Evolutionary conservation across 2,888 invertebrate species (phyloP).

Genomic region (Nycteola revayana): DNA sequence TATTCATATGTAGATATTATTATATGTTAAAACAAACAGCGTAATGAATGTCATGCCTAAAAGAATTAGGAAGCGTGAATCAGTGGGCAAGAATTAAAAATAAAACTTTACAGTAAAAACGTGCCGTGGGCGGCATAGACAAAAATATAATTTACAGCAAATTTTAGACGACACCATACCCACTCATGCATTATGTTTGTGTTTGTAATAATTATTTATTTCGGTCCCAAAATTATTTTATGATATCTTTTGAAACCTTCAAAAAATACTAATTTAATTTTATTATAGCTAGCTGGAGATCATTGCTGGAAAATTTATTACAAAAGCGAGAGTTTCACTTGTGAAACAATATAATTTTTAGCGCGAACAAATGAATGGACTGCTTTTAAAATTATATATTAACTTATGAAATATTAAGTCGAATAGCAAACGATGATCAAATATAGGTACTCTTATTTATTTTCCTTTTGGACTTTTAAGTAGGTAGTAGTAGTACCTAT

Average conservation of each 20-base stretch:
- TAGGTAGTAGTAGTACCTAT: too few species aligned
- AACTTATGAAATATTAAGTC: too few species aligned
- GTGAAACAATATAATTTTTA: too few species aligned
- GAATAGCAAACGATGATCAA: too few species aligned
- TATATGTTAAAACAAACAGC: constrained; percentile 4
- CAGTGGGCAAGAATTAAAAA: constrained; percentile 29
- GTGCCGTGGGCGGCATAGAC: constrained; percentile 26
- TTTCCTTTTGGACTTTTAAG: too few species aligned
- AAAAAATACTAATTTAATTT: neutral
- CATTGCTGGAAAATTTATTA: neutral
- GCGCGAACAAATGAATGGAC: too few species aligned
- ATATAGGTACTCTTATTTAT: too few species aligned
- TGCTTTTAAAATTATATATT: too few species aligned
- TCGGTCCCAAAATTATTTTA: constrained; percentile 19
- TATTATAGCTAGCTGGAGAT: neutral
- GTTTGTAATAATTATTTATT: constrained; percentile 32
- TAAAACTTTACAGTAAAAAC: constrained; percentile 28
- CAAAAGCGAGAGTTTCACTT: too few species aligned
- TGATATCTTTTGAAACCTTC: constrained; percentile 1
- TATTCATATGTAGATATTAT: too few species aligned
- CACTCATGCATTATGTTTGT: constrained; percentile 26
- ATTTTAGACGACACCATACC: constrained; percentile 25
- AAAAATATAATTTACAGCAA: constrained; percentile 26
- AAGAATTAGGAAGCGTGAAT: constrained; percentile 32
- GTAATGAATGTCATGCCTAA: constrained; percentile 32